These are phyloP conservation scores for Megaleporinus macrocephalus DNA, from an alignment of 2,113 vertebrate species.

Conservation along the genomic window DNA sequence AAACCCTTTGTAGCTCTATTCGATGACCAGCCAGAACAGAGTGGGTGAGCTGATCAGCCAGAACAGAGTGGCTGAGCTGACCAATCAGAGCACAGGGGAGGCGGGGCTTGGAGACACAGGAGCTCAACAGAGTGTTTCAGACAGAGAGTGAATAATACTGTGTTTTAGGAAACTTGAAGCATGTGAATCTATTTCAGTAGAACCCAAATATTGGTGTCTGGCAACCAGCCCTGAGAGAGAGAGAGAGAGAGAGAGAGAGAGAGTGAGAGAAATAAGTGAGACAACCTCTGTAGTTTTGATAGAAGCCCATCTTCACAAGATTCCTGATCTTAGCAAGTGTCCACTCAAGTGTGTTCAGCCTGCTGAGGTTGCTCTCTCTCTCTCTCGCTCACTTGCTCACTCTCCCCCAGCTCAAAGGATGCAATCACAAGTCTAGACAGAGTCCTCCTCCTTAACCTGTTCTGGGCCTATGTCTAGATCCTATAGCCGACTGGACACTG, in stretches of 20 bases:
- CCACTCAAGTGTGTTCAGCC: background rate
- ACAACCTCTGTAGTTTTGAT: background rate
- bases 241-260: background rate
- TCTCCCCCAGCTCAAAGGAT: constrained; percentile 7
- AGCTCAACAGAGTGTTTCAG: too few relatives aligned
- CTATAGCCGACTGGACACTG: constrained; percentile 50
- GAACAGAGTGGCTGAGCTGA: too few relatives aligned
- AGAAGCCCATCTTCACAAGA: background rate
- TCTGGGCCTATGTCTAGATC: constrained; percentile 44
- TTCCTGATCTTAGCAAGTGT: background rate
- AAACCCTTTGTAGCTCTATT: too few relatives aligned
- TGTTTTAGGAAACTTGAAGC: too few relatives aligned
- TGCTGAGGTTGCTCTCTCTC: background rate
- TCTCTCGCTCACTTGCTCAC: background rate
- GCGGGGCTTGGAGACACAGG: too few relatives aligned
- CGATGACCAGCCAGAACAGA: too few relatives aligned
- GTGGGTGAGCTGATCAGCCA: too few relatives aligned
- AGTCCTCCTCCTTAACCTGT: constrained; percentile 7
- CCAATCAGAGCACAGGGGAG: too few relatives aligned
- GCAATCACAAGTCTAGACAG: constrained; percentile 32
- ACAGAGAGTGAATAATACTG: too few relatives aligned
- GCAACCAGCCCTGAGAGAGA: background rate
- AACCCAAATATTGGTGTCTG: too few relatives aligned
- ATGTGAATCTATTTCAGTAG: too few relatives aligned
- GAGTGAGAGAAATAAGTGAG: background rate